Evolutionary conservation across 2,888 invertebrate genomes (phyloP).

Genomic region (Tetranychus truncatus): DNA sequence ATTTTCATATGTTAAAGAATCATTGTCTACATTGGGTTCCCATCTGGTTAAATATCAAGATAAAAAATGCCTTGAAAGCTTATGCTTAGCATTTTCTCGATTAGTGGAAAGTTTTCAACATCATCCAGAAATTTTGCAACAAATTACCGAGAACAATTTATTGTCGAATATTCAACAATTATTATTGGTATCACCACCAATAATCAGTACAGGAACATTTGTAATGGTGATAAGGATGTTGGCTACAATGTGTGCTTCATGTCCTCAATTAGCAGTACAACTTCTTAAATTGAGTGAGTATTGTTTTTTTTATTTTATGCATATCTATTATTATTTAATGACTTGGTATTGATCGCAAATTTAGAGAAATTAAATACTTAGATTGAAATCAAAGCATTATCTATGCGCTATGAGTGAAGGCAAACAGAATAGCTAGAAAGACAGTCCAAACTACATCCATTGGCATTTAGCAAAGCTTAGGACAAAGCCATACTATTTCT

Average conservation of each 20-base stretch:
- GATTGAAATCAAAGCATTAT: too few species aligned
- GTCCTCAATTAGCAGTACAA: slow-evolving; percentile 77
- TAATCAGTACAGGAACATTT: slow-evolving; percentile 82
- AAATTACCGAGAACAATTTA: slow-evolving; percentile 77
- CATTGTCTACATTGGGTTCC: slow-evolving; percentile 61
- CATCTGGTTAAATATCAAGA: slow-evolving; percentile 48
- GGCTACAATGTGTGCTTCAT: slow-evolving; percentile 84
- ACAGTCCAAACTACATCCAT: too few species aligned
- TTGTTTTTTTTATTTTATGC: not conserved
- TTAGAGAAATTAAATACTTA: too few species aligned
- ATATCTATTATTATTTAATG: too few species aligned
- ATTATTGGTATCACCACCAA: slow-evolving; percentile 52
- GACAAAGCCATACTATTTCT: too few species aligned
- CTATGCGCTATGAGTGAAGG: too few species aligned
- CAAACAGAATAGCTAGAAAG: too few species aligned
- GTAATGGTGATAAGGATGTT: slow-evolving; percentile 89
- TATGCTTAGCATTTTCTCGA: slow-evolving; percentile 85
- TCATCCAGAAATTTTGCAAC: slow-evolving; percentile 70
- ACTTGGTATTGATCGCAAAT: too few species aligned
- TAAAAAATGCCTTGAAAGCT: slow-evolving; percentile 92
- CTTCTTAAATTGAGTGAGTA: slow-evolving; percentile 58
- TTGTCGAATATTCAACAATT: slow-evolving; percentile 81
- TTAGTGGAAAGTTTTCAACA: slow-evolving; percentile 88
- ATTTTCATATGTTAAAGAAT: slow-evolving; percentile 76
- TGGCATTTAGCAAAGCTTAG: too few species aligned